phyloP scores from a whole-genome alignment of 2,797 vertebrate genomes.

The Pteropus rufus region DNA sequence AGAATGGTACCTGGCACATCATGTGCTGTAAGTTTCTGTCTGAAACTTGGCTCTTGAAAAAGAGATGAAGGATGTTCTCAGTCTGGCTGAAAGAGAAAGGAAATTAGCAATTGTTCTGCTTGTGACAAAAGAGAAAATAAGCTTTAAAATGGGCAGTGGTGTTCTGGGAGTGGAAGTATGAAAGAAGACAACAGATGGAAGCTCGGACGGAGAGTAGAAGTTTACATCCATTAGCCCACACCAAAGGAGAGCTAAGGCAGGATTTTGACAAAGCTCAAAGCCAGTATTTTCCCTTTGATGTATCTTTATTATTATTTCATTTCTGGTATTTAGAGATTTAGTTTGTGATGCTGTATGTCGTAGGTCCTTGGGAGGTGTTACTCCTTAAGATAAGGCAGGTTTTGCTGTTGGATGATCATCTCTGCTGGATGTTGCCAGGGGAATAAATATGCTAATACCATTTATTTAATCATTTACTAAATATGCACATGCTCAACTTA shows the following conservation, averaged over 20 bases:
- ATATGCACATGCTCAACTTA: background rate
- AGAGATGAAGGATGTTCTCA: background rate
- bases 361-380: background rate
- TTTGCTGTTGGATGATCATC: background rate
- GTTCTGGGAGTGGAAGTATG: background rate
- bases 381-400: background rate
- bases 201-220: background rate
- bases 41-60: background rate
- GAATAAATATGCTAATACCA: background rate
- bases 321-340: background rate
- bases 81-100: background rate
- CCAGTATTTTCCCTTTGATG: background rate
- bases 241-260: background rate
- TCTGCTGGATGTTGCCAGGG: background rate
- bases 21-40: background rate
- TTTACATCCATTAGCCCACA: background rate
- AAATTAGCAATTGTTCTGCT: background rate
- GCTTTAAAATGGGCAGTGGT: background rate
- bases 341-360: background rate
- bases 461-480: background rate
- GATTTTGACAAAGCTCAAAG: background rate
- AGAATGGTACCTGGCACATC: background rate
- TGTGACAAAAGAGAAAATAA: background rate
- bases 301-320: background rate
- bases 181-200: background rate